Evolutionary conservation across 2,113 vertebrate genomes (phyloP).

Genomic region (Amblyornis subalaris): DNA sequence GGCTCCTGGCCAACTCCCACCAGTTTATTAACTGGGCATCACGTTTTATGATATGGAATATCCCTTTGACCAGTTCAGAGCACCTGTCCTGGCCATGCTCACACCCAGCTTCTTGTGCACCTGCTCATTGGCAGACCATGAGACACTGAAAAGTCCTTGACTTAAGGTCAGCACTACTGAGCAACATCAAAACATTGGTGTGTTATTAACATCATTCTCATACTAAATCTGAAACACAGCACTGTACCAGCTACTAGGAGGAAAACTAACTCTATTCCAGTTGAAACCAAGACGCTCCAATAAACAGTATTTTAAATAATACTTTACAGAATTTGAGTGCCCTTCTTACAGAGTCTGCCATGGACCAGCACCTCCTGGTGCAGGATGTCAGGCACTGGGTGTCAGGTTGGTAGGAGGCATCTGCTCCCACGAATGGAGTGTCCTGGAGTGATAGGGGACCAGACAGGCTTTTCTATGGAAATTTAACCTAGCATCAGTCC

Average conservation of each 20-base stretch:
- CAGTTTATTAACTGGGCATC: not conserved
- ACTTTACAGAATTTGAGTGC: not conserved
- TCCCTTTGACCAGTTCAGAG: not conserved
- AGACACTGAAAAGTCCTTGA: not conserved
- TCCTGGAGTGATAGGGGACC: not conserved
- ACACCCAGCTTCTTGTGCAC: not conserved
- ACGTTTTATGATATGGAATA: not conserved
- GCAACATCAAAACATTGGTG: not conserved
- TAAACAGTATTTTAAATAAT: not conserved
- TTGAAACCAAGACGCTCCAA: not conserved
- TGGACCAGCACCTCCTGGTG: not conserved
- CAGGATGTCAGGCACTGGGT: not conserved
- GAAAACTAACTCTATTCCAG: not conserved
- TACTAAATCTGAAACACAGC: not conserved
- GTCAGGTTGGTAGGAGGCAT: not conserved
- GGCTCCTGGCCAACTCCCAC: not conserved
- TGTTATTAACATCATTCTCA: not conserved
- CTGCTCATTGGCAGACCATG: not conserved
- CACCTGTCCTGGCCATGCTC: not conserved
- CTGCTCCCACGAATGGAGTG: fast-evolving
- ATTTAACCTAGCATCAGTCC: not conserved
- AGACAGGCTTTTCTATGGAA: not conserved
- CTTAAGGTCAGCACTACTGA: not conserved
- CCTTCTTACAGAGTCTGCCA: not conserved
- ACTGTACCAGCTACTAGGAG: not conserved